Evolutionary conservation across 2,113 vertebrate genomes (phyloP).

Genomic region (Brachyhypopomus gauderio): DNA sequence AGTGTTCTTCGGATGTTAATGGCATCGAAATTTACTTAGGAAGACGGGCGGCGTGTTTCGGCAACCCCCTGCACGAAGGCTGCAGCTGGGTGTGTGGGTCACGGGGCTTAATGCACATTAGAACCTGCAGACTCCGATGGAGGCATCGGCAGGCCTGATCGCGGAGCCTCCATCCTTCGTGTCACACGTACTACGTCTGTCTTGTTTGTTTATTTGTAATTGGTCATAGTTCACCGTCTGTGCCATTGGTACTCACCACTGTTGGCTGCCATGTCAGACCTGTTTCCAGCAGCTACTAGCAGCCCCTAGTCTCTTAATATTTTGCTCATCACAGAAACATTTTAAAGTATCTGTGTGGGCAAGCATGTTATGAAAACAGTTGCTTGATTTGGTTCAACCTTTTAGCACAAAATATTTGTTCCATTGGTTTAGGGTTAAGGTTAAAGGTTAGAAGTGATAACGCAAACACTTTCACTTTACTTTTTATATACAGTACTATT

Average conservation of each 20-base stretch:
- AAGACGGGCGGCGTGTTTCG: not conserved
- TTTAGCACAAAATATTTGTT: constrained; percentile 9
- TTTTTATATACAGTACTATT: not conserved
- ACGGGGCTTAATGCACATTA: not conserved
- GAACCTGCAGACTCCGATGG: not conserved
- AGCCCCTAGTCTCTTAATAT: not conserved
- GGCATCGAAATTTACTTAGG: constrained; percentile 38
- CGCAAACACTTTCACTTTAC: not conserved
- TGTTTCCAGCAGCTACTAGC: not conserved
- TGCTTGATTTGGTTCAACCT: not conserved
- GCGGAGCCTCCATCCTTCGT: not conserved
- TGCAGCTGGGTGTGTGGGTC: not conserved
- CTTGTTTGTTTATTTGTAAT: not conserved
- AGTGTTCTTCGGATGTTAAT: constrained; percentile 46
- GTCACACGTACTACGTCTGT: not conserved
- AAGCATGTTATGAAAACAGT: constrained; percentile 9
- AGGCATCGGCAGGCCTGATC: not conserved
- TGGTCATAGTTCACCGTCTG: not conserved
- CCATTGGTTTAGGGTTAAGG: not conserved
- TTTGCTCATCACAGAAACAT: constrained; percentile 7
- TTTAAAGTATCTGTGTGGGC: not conserved
- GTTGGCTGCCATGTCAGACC: not conserved
- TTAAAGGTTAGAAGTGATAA: not conserved
- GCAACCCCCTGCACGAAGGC: not conserved
- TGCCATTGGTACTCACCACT: not conserved